Base-by-base conservation (phyloP, 2,113 vertebrate genomes). In the Corythaixoides concolor region DNA sequence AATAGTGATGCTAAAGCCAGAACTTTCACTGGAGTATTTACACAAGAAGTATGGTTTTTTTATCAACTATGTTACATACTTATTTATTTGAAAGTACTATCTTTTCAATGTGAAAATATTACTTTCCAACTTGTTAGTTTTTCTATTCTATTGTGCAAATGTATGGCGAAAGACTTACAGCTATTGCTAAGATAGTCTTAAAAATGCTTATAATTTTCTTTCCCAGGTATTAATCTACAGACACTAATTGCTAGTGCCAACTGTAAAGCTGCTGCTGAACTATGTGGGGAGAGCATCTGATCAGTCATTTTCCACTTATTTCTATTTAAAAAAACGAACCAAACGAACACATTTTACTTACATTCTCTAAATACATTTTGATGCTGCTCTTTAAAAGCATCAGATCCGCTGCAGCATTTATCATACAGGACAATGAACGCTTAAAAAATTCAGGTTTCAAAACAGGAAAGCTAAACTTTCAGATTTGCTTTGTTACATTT, bases 391-490 rank as follows among this genome's bases (percentile, higher is more conserved):
- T 62, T 20, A 56, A 60, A 87, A 82, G 39, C 41, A 91, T 73
- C 30, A 41, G 7, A 60, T 77, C 52, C 55, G 23, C 75, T 64
- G 26, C 70, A 63, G 55, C 32, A 47, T 32, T 64, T 33, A 39
- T 22, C 55, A 63, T 32, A 82, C 81, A 77, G 74, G 33, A 69
- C 10, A 80, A 43, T 0, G 0, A 70, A 68, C 0, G 0, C 24
- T 82, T 33, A 5, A 33, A 70, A 68, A 55, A 85, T 50, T 2
- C 2, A 32, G 15, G 11, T 66, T 91, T 50, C 81, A 53, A 86
- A 89, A 37, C 9, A 91, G 20, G 24, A 43, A 88, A 56, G 41
- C 27, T 83, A 22, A 76, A 72, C 22, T 60, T 85, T 56, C 33
- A 69, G 23, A 43, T 52, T 68, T 83, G 30, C 39, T 92, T 79